Evolutionary conservation across 2,113 vertebrate genomes (phyloP).

Genomic region (Microtus ochrogaster): DNA sequence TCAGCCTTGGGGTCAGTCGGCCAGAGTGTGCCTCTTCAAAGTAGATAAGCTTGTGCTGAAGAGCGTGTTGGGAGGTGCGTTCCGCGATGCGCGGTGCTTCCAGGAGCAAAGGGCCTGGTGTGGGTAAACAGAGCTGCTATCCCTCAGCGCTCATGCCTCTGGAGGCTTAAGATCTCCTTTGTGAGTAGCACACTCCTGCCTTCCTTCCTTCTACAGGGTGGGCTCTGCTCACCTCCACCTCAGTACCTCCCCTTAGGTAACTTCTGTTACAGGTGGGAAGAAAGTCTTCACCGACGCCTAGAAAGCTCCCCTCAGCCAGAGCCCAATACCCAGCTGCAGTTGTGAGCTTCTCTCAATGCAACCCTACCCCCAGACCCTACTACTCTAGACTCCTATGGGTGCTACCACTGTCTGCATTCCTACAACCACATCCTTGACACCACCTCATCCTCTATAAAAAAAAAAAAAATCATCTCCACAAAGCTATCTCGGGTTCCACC

Average conservation of each 20-base stretch:
- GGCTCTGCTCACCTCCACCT: not conserved
- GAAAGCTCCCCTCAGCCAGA: not conserved
- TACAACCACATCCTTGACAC: not conserved
- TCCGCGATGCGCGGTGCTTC: not conserved
- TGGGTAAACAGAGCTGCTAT: not conserved
- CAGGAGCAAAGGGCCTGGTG: not conserved
- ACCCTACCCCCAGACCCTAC: not conserved
- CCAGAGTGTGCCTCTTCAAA: not conserved
- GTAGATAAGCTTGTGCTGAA: not conserved
- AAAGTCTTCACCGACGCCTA: not conserved
- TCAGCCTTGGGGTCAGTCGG: not conserved
- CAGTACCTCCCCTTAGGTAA: not conserved
- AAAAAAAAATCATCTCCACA: not conserved
- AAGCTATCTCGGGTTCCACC: not conserved
- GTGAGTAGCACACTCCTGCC: not conserved
- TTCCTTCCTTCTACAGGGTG: not conserved
- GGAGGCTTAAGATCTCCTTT: not conserved
- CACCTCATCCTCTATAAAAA: not conserved
- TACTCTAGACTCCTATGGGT: not conserved
- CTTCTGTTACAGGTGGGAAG: not conserved
- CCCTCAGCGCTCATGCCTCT: not conserved
- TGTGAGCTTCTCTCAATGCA: not conserved
- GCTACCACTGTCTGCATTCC: not conserved
- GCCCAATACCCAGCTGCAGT: not conserved
- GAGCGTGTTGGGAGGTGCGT: not conserved